Percentiles rank a stretch among this genome's conserved stretches.
These are phyloP conservation scores for Edolisoma coerulescens DNA, from an alignment of 2,113 vertebrate species.

Conservation along the genomic window DNA sequence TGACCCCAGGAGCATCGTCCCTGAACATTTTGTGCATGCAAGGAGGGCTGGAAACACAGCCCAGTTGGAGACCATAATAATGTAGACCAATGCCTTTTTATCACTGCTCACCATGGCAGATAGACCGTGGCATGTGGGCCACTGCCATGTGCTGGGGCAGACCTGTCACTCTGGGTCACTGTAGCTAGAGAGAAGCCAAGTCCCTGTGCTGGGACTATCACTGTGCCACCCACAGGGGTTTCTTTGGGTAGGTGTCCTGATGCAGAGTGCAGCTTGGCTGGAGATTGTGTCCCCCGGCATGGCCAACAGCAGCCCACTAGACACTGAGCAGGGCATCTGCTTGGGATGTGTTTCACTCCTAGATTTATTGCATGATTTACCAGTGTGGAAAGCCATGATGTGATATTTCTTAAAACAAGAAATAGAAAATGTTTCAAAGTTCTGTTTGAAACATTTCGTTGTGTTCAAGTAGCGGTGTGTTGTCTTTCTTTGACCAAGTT, in stretches of 20 bases:
- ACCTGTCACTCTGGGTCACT: not conserved
- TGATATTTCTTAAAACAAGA: not conserved
- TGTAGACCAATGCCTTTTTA: not conserved
- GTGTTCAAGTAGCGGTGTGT: not conserved
- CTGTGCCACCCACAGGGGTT: not conserved
- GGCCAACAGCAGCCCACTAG: not conserved
- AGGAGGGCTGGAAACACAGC: not conserved
- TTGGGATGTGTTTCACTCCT: not conserved
- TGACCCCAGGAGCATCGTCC: not conserved
- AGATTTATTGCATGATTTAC: not conserved
- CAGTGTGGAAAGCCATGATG: not conserved
- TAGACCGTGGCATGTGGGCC: not conserved
- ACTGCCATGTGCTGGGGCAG: accelerated
- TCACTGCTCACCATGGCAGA: not conserved
- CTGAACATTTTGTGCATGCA: not conserved
- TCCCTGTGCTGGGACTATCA: not conserved
- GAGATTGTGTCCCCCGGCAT: not conserved
- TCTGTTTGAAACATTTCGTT: not conserved
- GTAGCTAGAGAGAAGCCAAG: not conserved
- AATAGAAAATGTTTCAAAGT: not conserved
- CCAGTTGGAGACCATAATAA: not conserved
- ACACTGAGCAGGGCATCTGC: not conserved
- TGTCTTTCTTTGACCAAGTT: not conserved
- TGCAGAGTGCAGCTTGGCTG: not conserved
- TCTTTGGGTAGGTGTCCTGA: not conserved